Conservation (phyloP, 2,113 vertebrate genomes). For the Anser brachyrhynchus region DNA sequence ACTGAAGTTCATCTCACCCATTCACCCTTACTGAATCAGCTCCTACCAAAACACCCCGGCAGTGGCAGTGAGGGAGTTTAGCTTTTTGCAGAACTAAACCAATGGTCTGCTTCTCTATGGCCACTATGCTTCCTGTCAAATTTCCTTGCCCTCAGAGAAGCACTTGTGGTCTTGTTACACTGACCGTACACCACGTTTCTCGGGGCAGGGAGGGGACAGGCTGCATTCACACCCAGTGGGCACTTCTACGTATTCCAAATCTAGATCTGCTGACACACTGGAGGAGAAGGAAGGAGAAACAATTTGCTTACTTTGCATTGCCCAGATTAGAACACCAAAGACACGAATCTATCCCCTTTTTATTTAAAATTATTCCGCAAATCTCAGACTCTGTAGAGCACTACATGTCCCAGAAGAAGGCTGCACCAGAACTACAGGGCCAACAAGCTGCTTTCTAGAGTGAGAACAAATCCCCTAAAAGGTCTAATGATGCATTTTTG, state of each 20-base stretch:
- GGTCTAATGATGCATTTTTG: not conserved
- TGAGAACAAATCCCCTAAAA: not conserved
- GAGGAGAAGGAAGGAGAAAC: not conserved
- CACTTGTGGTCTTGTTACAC: rapidly evolving
- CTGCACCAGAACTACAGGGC: not conserved
- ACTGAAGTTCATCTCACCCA: not conserved
- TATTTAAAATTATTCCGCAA: not conserved
- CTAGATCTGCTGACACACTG: not conserved
- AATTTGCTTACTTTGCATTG: not conserved
- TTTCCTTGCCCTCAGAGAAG: not conserved
- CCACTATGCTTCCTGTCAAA: not conserved
- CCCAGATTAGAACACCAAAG: not conserved
- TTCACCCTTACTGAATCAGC: not conserved
- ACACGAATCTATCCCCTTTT: rapidly evolving
- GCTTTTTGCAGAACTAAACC: not conserved
- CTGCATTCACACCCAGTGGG: not conserved
- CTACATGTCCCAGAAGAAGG: not conserved
- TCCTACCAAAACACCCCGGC: not conserved
- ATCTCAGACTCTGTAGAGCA: not conserved
- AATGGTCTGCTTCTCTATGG: not conserved
- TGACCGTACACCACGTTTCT: not conserved
- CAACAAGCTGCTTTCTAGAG: not conserved
- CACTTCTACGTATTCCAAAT: not conserved
- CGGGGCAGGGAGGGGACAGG: not conserved
- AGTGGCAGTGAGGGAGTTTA: not conserved